Evolutionary conservation across 2,113 vertebrate species (phyloP), one percentile per base, ranked within the genome.

Genomic region (Lophius piscatorius): DNA sequence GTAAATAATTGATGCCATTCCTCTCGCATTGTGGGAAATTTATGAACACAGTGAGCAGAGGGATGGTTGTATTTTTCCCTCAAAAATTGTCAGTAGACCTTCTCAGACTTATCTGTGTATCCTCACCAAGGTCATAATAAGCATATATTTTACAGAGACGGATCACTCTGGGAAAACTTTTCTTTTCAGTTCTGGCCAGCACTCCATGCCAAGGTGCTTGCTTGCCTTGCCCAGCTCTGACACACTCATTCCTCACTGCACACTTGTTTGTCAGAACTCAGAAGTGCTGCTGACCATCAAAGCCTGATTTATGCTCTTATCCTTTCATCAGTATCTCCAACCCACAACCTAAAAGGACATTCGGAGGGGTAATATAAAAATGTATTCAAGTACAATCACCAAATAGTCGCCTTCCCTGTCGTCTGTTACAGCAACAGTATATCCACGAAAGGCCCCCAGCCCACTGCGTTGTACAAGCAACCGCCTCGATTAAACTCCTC

Each of bases 1-100:
- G 72, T 90, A 72, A 89, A 90, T 90, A 90, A 90, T 89, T 82
- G 74, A 92, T 89, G 70, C 20, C 54, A 51, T 46, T 78, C 56
- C 65, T 58, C 75, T 71, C 48, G 24, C 39, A 44, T 70, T 84
- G 76, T 88, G 78, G 81, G 84, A 89, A 79, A 91, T 91, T 59
- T 91, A 89, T 90, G 83, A 84, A 85, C 59, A 63, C 50, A 47
- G 18, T 51, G 47, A 66, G 74, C 38, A 49, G 73, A 69, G 40
- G 58, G 39, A 72, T 78, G 71, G 80, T 55, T 78, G 78, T 85
- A 84, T 85, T 84, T 85, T 86, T 84, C 67, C 60, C 58, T 34
- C 47, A 22, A 80, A n/a, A 88, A 80, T 83, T 84, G 59, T 81
- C 59, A 58, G 54, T 38, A 65, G 68, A 70, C 72, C 67, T 60